These are phyloP conservation scores for Drosophila yakuba DNA, from an alignment of 1,140 invertebrate genomes.

Conservation along the genomic window DNA sequence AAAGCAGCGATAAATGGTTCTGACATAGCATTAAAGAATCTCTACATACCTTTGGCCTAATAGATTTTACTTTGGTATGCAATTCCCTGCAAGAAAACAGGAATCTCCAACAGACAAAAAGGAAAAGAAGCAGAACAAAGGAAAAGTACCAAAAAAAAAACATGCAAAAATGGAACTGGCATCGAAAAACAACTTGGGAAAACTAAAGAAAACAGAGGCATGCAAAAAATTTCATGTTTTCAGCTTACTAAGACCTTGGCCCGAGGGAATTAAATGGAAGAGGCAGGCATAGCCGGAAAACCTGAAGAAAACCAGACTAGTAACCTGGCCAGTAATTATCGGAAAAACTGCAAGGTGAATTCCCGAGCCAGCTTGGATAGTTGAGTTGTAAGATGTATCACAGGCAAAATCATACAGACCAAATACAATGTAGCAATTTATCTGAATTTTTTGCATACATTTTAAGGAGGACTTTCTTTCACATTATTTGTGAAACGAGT, in stretches of 20 bases:
- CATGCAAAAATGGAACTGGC: conserved; percentile 33
- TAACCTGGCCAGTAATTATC: conserved; percentile 54
- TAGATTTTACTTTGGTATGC: conserved; percentile 42
- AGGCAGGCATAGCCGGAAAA: conserved; percentile 15
- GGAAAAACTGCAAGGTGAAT: conserved; percentile 48
- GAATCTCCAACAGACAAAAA: conserved; percentile 28
- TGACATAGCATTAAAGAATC: conserved; percentile 1
- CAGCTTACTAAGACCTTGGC: conserved; percentile 48
- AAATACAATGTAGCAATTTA: neutral
- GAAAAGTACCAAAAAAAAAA: conserved; percentile 36
- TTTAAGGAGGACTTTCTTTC: neutral
- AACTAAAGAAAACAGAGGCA: conserved; percentile 19
- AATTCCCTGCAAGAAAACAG: conserved; percentile 34
- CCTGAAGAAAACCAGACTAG: conserved; percentile 13
- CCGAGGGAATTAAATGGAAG: conserved; percentile 60
- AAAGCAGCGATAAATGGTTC: neutral
- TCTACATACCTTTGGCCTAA: conserved; percentile 3
- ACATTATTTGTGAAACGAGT: neutral
- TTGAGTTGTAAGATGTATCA: conserved; percentile 17
- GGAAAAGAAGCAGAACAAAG: conserved; percentile 12
- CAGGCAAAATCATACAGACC: neutral
- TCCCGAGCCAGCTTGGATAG: conserved; percentile 1
- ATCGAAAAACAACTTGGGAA: conserved; percentile 36
- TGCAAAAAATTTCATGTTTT: conserved; percentile 35
- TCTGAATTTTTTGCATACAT: neutral